A percentile compares a stretch with the other conserved stretches of the same genome.
Conservation (phyloP, 2,797 vertebrate species). For the Pipistrellus pipistrellus region DNA sequence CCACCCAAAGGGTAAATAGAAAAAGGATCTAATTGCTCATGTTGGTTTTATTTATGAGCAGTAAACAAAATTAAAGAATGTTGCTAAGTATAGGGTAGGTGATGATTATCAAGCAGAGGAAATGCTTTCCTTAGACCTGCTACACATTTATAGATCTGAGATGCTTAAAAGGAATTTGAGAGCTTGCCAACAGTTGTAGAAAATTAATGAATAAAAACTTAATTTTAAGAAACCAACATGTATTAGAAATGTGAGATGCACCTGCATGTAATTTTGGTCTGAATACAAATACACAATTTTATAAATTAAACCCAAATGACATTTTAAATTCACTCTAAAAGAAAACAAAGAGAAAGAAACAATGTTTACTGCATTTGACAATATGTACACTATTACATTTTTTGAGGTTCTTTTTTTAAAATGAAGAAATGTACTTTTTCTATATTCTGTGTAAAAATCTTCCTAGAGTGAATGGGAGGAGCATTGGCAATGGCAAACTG, state of each 20-base stretch:
- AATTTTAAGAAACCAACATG: conserved; percentile 30
- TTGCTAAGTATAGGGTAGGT: background rate
- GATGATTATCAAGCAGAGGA: background rate
- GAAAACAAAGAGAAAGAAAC: background rate
- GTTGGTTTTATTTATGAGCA: conserved; percentile 46
- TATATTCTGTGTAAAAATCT: background rate
- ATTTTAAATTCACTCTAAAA: conserved; percentile 17
- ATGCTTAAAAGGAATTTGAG: conserved; percentile 2
- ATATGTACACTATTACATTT: background rate
- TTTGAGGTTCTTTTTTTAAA: background rate
- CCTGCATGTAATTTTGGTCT: conserved; percentile 50
- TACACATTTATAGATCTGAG: background rate
- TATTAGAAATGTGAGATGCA: background rate
- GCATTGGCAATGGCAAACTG: background rate
- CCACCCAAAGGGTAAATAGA: conserved; percentile 42
- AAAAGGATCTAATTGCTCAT: conserved; percentile 52
- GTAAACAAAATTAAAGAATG: conserved; percentile 60
- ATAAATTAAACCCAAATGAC: conserved; percentile 12
- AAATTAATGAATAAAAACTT: conserved; percentile 59
- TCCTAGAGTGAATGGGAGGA: background rate
- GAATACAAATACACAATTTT: conserved; percentile 26
- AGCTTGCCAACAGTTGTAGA: background rate
- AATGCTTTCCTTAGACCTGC: background rate
- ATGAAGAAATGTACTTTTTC: background rate
- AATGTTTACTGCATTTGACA: background rate